Evolutionary conservation across 1,140 invertebrate genomes (phyloP).

Genomic region (Diprion similis): DNA sequence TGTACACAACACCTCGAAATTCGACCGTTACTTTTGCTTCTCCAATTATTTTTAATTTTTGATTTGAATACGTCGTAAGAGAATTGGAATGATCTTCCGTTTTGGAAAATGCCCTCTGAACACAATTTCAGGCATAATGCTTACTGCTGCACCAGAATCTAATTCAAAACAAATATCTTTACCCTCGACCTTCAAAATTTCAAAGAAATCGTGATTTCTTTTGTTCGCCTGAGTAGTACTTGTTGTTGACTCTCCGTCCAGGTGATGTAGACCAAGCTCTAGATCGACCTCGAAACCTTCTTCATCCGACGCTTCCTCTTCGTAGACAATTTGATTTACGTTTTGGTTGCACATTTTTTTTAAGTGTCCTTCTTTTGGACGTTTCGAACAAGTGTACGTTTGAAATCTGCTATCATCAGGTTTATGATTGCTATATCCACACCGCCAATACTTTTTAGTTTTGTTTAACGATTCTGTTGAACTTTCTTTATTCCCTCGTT

Average conservation of each 20-base stretch:
- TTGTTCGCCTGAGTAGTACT: background rate
- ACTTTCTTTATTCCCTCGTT: background rate
- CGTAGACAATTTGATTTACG: background rate
- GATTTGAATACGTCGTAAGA: background rate
- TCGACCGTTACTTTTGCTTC: background rate
- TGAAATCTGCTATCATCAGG: background rate
- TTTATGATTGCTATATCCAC: background rate
- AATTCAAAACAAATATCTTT: conserved; percentile 4
- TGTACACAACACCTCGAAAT: background rate
- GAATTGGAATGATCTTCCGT: background rate
- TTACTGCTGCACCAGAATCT: background rate
- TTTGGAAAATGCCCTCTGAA: background rate
- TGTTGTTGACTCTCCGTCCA: background rate
- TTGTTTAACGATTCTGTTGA: background rate
- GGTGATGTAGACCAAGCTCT: background rate
- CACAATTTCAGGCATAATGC: background rate
- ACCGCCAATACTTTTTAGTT: background rate
- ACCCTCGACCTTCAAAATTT: background rate
- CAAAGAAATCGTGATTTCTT: background rate
- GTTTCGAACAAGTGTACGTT: background rate
- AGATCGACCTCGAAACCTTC: background rate
- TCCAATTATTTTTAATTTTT: background rate
- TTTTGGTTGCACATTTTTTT: background rate
- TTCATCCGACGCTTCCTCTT: background rate
- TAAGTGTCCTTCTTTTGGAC: background rate